These are phyloP conservation scores for Pangasius macronema DNA, from an alignment of 2,797 vertebrate species.

Conservation along the genomic window DNA sequence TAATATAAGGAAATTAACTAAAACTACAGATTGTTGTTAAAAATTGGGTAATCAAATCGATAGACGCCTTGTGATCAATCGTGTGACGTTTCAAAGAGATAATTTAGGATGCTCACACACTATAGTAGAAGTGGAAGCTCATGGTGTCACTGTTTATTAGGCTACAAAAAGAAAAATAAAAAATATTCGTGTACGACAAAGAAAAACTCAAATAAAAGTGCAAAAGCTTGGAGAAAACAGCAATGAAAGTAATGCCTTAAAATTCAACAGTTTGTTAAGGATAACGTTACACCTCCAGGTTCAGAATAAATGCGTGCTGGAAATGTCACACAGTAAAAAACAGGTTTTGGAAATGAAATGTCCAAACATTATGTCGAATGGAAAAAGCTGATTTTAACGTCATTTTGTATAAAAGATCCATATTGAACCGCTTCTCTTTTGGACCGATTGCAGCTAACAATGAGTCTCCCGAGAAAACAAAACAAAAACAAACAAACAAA, in stretches of 20 bases:
- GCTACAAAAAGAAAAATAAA: too few relatives aligned
- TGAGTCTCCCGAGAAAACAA: background rate
- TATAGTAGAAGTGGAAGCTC: background rate
- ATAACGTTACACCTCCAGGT: background rate
- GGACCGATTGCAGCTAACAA: background rate
- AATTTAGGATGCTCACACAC: background rate
- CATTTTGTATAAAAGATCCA: too few relatives aligned
- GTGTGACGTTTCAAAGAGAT: too few relatives aligned
- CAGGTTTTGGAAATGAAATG: background rate
- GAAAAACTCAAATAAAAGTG: background rate
- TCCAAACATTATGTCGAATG: background rate
- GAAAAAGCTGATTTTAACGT: too few relatives aligned
- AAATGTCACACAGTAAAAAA: background rate
- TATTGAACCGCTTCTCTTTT: too few relatives aligned
- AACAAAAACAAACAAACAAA: too few relatives aligned
- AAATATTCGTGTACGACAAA: background rate
- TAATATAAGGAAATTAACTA: background rate
- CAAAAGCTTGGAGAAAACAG: background rate
- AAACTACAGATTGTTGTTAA: too few relatives aligned
- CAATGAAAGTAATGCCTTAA: background rate
- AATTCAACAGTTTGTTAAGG: background rate
- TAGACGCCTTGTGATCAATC: too few relatives aligned
- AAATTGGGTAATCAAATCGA: too few relatives aligned
- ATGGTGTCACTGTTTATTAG: background rate
- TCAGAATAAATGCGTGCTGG: background rate